Conservation (phyloP, 2,113 vertebrate genomes). For the Rhynchopsitta pachyrhyncha region DNA sequence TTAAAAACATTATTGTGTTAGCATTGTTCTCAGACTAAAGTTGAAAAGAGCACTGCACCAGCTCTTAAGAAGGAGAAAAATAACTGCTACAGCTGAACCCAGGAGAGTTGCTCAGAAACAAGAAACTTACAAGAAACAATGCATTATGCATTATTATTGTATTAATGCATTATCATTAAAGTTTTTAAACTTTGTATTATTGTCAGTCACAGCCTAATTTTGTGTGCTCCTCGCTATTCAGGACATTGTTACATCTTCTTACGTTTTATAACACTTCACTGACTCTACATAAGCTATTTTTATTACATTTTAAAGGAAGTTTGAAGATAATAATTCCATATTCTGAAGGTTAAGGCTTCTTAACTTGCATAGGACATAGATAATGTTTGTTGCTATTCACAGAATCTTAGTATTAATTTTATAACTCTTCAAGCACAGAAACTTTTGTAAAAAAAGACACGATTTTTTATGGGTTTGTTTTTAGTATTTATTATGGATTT, state of each 20-base stretch:
- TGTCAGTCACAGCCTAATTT: neutral
- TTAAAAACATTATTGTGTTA: neutral
- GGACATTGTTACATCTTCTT: neutral
- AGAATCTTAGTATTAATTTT: neutral
- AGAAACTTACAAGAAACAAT: neutral
- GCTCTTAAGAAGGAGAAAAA: neutral
- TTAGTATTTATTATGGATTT: neutral
- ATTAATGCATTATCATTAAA: neutral
- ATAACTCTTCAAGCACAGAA: neutral
- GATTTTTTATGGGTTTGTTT: neutral
- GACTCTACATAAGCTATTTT: neutral
- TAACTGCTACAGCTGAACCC: neutral
- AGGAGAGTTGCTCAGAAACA: neutral
- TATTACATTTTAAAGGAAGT: neutral
- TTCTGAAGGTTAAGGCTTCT: neutral
- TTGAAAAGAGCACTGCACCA: neutral
- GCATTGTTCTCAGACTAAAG: neutral
- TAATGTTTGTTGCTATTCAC: neutral
- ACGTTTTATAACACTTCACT: neutral
- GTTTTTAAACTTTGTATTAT: neutral
- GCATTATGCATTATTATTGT: neutral
- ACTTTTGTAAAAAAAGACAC: neutral
- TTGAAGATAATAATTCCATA: neutral
- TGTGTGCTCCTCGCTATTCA: neutral
- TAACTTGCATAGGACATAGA: neutral